A percentile compares a stretch with the other conserved stretches of the same genome.
Conservation (phyloP, 1,140 invertebrate species). For the Pseudomyrmex pallidus region DNA sequence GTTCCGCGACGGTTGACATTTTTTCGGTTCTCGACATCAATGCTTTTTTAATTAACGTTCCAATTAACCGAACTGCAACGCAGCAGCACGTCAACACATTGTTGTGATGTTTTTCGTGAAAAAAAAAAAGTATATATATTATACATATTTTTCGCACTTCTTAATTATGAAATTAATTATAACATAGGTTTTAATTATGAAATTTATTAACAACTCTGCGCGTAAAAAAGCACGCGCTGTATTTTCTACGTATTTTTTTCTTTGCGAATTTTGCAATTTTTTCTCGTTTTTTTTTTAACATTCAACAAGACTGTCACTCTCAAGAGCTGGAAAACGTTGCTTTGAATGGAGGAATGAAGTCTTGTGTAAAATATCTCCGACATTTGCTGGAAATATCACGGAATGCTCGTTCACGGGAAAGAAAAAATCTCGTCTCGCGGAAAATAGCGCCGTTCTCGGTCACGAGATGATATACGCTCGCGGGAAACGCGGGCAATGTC, state of each 20-base stretch:
- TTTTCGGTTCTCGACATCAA: neutral
- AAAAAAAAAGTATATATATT: neutral
- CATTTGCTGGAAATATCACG: conserved; percentile 19
- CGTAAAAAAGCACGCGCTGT: neutral
- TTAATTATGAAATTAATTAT: neutral
- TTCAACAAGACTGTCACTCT: neutral
- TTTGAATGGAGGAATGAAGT: conserved; percentile 26
- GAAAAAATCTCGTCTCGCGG: conserved; percentile 33
- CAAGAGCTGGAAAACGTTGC: neutral
- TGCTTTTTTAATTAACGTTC: neutral
- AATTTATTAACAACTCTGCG: conserved; percentile 4
- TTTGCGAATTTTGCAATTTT: neutral
- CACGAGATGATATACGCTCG: conserved; percentile 19
- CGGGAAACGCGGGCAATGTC: conserved; percentile 1
- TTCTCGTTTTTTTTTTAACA: neutral
- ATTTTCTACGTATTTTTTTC: too few species aligned
- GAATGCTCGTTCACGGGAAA: conserved; percentile 21
- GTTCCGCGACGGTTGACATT: neutral
- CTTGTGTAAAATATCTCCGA: conserved; percentile 31
- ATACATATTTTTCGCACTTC: neutral
- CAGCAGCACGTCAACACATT: neutral
- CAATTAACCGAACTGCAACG: neutral
- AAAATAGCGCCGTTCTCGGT: conserved; percentile 29
- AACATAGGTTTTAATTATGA: conserved; percentile 6
- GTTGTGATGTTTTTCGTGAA: neutral